Percentiles rank a stretch among this genome's conserved stretches.
phyloP scores from a whole-genome alignment of 2,797 vertebrate species.

The Platyrinchus mystaceus region DNA sequence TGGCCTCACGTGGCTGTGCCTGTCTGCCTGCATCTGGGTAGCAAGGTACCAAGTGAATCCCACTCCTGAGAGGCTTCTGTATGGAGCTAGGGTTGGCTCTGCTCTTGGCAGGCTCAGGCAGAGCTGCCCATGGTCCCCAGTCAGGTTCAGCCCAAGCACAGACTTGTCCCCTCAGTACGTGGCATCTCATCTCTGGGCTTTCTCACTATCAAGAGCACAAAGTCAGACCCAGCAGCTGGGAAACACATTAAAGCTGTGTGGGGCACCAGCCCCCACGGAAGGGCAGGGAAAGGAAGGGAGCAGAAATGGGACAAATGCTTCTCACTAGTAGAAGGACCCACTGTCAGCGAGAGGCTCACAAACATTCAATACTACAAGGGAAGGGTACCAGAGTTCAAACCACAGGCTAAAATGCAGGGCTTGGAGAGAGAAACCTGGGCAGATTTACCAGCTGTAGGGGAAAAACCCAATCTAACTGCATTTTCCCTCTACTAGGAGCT shows the following conservation, averaged over 20 bases:
- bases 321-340: not conserved
- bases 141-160: not conserved
- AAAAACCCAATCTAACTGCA: not conserved
- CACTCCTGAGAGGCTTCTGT: not conserved
- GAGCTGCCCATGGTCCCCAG: not conserved
- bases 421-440: not conserved
- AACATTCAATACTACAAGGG: not conserved
- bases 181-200: not conserved
- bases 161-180: fast-evolving
- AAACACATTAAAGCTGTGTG: not conserved
- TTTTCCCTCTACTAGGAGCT: not conserved
- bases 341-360: not conserved
- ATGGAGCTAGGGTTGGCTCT: not conserved
- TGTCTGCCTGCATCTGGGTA: not conserved
- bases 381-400: not conserved
- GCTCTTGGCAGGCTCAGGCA: not conserved
- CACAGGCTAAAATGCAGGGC: not conserved
- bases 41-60: not conserved
- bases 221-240: not conserved
- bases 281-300: not conserved
- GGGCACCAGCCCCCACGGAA: fast-evolving
- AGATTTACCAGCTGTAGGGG: not conserved
- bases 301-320: not conserved
- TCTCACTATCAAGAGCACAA: not conserved
- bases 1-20: not conserved